Base-by-base conservation (phyloP, 1,140 invertebrate species). In the Thalassaphorura encarpata region DNA sequence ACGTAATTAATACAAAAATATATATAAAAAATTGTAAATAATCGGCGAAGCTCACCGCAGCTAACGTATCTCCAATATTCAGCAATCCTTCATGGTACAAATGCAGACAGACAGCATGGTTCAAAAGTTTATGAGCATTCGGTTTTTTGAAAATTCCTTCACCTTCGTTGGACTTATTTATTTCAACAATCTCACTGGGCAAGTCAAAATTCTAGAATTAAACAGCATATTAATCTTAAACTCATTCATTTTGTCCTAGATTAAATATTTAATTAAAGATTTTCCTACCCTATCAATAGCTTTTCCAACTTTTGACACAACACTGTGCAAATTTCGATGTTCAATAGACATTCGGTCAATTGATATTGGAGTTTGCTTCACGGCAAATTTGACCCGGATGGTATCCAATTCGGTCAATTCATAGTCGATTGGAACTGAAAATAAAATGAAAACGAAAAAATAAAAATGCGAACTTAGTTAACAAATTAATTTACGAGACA, bases 291-390 rank as follows among this genome's bases (percentile, higher is more conserved):
- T 83, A 69, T 97, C 94, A 64, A 97, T 93, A 0, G 88, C 84
- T 76, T 97, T 97, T 18, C 94, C 94, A 29, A 97, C 89, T 79
- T 93, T 92, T 0, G 92, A 97, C 1, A 98, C 92, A 49, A 89
- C 86, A 58, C 87, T 86, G 69, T 94, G 90, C 2, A 83, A 69
- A 59, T 83, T 82, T 55, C 82, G 73, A 67, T 85, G 83, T 73
- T 93, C 86, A 53, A 83, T 81, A 3, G 87, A 84, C 53, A 92
- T 72, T 67, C 82, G 76, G 56, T 83, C 80, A 0, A 87, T 77
- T 23, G 80, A 82, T 64, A 86, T 83, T 67, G 85, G 83, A 28
- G 50, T 56, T 54, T 58, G 52, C 19, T 45, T 48, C 23, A 63
- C 47, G 8, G 61, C 57, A 39, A 53, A 50, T 26, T 33, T 54